These are phyloP conservation scores for Scaptomyza hsui DNA, from an alignment of 1,140 invertebrate genomes.

Conservation along the genomic window DNA sequence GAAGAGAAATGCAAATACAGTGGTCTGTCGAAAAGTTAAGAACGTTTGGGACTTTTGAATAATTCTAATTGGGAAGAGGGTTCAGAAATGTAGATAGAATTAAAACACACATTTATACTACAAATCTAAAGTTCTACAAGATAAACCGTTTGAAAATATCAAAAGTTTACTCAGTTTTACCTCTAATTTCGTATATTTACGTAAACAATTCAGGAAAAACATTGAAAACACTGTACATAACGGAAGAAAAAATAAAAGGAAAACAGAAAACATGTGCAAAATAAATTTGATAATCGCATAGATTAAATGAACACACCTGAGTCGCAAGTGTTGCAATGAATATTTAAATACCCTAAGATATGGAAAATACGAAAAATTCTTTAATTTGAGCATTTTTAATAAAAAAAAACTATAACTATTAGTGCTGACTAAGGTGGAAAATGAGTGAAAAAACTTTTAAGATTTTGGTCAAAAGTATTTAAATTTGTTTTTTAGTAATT, in stretches of 20 bases:
- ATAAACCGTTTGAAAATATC: slow-evolving; percentile 25
- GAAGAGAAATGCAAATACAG: slow-evolving; percentile 10
- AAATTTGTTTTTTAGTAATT: neutral
- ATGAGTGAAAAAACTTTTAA: neutral
- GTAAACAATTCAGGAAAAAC: slow-evolving; percentile 64
- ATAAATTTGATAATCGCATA: slow-evolving; percentile 29
- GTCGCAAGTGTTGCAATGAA: no score
- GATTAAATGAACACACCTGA: slow-evolving; percentile 28
- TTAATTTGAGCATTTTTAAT: no score
- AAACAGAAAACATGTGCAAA: slow-evolving; percentile 28
- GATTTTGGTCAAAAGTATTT: neutral
- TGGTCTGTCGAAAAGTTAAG: neutral
- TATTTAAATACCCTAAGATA: no score
- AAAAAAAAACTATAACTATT: neutral
- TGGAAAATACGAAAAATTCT: no score
- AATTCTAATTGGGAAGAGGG: neutral
- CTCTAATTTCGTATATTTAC: slow-evolving; percentile 57
- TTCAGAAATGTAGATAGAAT: neutral
- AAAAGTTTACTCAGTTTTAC: slow-evolving; percentile 42
- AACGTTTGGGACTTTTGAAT: neutral
- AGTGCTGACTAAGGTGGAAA: neutral
- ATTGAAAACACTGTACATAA: slow-evolving; percentile 58
- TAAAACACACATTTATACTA: no score
- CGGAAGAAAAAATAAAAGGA: slow-evolving; percentile 5
- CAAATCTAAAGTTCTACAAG: neutral